Percentiles rank a stretch among this genome's conserved stretches.
phyloP scores from a whole-genome alignment of 2,797 vertebrate genomes.

The Okamejei kenojei region DNA sequence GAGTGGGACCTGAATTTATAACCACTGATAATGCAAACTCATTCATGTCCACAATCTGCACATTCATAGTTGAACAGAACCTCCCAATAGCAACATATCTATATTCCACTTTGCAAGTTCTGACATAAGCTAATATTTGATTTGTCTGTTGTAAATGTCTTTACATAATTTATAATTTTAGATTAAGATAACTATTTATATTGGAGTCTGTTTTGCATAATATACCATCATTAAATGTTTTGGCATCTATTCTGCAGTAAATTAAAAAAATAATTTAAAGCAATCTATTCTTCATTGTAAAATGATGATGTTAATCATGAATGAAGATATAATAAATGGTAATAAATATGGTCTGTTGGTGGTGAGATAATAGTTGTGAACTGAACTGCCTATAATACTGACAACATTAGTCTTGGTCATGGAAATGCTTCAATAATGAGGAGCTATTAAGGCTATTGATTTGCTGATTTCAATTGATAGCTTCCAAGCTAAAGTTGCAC shows the following conservation, averaged over 20 bases:
- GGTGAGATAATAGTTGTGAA: constrained; percentile 75
- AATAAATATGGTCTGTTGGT: constrained; percentile 51
- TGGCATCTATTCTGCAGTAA: neutral
- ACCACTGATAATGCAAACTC: neutral
- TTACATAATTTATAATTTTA: neutral
- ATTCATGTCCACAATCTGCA: neutral
- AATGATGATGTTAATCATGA: neutral
- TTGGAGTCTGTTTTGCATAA: neutral
- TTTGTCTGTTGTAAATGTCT: neutral
- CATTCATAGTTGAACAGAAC: neutral
- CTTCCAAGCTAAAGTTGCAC: constrained; percentile 77
- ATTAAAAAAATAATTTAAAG: neutral
- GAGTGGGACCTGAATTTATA: no score
- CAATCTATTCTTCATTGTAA: constrained; percentile 21
- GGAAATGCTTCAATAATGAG: constrained; percentile 85
- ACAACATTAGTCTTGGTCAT: constrained; percentile 65
- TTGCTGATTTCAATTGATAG: constrained; percentile 93
- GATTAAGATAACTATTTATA: neutral
- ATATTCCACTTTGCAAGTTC: no score
- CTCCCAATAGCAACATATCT: neutral
- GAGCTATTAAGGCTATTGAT: constrained; percentile 90
- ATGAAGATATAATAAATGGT: neutral
- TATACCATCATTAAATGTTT: neutral
- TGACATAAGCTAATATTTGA: no score
- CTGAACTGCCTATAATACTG: constrained; percentile 70